These are phyloP conservation scores for Heliopora coerulea DNA, from an alignment of 92 coral and sea anemone genomes.

Conservation along the genomic window DNA sequence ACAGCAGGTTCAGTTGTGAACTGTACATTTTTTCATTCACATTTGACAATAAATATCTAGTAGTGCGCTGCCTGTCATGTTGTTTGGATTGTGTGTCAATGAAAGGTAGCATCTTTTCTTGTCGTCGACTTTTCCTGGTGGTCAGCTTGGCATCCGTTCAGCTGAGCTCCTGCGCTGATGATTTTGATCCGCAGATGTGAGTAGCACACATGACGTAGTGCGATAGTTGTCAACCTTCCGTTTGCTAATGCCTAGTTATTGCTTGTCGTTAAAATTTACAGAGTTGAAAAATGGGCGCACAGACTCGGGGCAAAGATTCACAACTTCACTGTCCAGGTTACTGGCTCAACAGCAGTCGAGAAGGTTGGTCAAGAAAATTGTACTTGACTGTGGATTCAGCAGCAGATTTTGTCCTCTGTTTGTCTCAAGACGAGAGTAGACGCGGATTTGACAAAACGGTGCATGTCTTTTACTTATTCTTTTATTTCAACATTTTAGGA, in stretches of 20 bases:
- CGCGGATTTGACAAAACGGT: too few species aligned
- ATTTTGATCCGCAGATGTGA: slow-evolving; percentile 27
- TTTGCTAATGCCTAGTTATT: background rate
- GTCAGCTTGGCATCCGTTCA: slow-evolving; percentile 15
- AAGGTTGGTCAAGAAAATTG: slow-evolving; percentile 6
- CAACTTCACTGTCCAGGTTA: slow-evolving; percentile 18
- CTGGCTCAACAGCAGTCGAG: slow-evolving; percentile 30
- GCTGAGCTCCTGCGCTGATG: slow-evolving; percentile 15
- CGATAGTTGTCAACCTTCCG: background rate
- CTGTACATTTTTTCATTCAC: slow-evolving; percentile 13
- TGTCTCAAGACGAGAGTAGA: background rate
- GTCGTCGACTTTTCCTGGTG: slow-evolving; percentile 13
- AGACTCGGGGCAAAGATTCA: slow-evolving; percentile 32
- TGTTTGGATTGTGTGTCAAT: slow-evolving; percentile 17
- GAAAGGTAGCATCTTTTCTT: slow-evolving; percentile 13
- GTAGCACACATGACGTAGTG: slow-evolving; percentile 10
- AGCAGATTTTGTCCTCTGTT: background rate
- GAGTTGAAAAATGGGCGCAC: slow-evolving; percentile 21
- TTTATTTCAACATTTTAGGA: slow-evolving; percentile 18
- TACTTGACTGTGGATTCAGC: background rate
- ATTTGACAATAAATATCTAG: slow-evolving; percentile 17
- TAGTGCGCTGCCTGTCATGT: slow-evolving; percentile 19
- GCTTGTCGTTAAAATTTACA: slow-evolving; percentile 3
- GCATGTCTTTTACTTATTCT: background rate
- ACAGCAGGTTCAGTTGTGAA: slow-evolving; percentile 7